phyloP scores from a whole-genome alignment of 2,888 invertebrate species.

The Fissipunctia ypsillon region DNA sequence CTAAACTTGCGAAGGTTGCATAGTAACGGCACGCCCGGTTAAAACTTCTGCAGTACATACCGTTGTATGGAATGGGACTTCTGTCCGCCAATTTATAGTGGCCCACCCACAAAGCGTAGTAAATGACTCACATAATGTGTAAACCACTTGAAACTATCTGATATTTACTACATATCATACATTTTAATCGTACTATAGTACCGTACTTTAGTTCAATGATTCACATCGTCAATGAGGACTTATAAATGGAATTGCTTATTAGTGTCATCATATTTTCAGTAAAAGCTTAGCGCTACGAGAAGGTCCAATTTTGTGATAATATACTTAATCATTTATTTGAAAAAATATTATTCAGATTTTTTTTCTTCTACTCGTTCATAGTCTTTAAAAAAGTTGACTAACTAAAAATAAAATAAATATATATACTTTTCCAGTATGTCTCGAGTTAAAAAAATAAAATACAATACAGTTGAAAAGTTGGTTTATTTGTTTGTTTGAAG shows the following conservation, averaged over 20 bases:
- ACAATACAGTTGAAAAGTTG: too few relatives aligned
- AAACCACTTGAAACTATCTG: constrained; percentile 20
- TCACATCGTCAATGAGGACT: not conserved
- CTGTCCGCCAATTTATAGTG: not conserved
- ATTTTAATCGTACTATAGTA: constrained; percentile 26
- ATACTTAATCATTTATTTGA: not conserved
- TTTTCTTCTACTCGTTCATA: too few relatives aligned
- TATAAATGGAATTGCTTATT: not conserved
- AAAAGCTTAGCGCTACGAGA: not conserved
- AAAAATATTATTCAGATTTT: not conserved
- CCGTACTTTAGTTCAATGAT: constrained; percentile 25
- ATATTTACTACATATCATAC: constrained; percentile 29
- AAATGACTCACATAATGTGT: constrained; percentile 39
- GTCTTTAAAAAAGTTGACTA: too few relatives aligned
- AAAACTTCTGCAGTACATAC: too few relatives aligned
- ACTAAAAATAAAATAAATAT: too few relatives aligned
- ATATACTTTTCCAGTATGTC: too few relatives aligned
- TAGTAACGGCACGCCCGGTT: too few relatives aligned
- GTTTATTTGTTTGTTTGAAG: too few relatives aligned
- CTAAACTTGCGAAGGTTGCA: too few relatives aligned
- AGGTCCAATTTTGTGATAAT: too few relatives aligned
- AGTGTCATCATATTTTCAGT: not conserved
- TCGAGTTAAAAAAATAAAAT: too few relatives aligned
- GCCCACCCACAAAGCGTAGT: constrained; percentile 15
- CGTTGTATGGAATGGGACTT: constrained; percentile 17